Evolutionary conservation across 2,113 vertebrate species (phyloP).

Genomic region (Cynocephalus volans): DNA sequence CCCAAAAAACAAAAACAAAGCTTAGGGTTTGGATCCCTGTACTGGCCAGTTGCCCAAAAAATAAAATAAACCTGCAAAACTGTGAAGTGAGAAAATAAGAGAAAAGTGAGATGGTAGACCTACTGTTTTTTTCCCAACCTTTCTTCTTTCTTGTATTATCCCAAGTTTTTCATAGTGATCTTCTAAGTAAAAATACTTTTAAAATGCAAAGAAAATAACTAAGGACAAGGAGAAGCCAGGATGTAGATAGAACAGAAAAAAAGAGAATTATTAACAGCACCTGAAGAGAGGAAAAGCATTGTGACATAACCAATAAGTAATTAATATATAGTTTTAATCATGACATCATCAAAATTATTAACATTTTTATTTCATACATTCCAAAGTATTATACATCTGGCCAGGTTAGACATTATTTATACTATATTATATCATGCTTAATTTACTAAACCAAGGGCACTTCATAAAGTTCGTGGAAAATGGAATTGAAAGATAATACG

Average conservation of each 20-base stretch:
- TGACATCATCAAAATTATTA: slow-evolving; percentile 17
- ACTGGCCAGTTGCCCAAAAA: no score
- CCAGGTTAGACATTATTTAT: not conserved
- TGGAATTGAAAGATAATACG: no score
- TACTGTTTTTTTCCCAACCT: not conserved
- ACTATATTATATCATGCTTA: not conserved
- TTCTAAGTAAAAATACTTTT: not conserved
- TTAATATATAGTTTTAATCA: not conserved
- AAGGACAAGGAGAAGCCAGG: not conserved
- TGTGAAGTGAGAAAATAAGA: not conserved
- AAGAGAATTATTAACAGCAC: not conserved
- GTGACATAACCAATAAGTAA: not conserved
- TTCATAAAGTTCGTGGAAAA: no score
- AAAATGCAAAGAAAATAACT: slow-evolving; percentile 24
- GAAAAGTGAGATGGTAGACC: not conserved
- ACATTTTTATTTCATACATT: slow-evolving; percentile 26
- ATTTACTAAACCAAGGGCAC: not conserved
- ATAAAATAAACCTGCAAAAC: not conserved
- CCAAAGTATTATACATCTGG: not conserved
- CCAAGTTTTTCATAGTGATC: not conserved
- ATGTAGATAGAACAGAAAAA: not conserved
- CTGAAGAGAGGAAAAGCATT: not conserved
- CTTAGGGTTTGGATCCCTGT: no score
- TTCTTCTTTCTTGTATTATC: not conserved
- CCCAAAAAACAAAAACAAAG: not conserved